Conservation (phyloP, 2,888 invertebrate species). For the Orthonevra nobilis region DNA sequence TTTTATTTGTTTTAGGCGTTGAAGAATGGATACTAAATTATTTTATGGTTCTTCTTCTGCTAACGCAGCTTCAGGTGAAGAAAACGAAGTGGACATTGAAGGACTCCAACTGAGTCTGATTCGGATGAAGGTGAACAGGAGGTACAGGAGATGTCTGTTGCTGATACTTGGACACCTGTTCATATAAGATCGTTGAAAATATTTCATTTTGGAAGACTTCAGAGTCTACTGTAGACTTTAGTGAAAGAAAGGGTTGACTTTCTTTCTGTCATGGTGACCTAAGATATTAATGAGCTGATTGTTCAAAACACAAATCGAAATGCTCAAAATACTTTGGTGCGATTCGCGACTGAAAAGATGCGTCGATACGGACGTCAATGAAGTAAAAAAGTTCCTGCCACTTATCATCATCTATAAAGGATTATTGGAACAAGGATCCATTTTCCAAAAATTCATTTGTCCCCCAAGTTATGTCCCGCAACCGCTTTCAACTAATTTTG, state of each 20-base stretch:
- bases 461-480: too few species aligned
- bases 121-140: too few species aligned
- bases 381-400: too few species aligned
- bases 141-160: background rate
- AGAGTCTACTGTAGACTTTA: background rate
- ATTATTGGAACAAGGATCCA: background rate
- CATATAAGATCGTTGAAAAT: background rate
- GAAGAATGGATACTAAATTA: too few species aligned
- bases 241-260: background rate
- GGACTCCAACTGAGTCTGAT: too few species aligned
- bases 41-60: too few species aligned
- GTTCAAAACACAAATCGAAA: background rate
- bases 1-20: too few species aligned
- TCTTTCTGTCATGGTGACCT: background rate
- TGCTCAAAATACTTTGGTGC: background rate
- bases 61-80: too few species aligned
- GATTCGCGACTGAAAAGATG: background rate
- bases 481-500: background rate
- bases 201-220: background rate
- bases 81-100: too few species aligned
- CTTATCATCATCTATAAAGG: background rate
- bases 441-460: background rate
- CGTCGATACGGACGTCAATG: background rate
- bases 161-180: background rate
- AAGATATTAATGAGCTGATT: background rate